These are phyloP conservation scores for Conus betulinus DNA, from an alignment of 1,140 invertebrate genomes.

Conservation along the genomic window DNA sequence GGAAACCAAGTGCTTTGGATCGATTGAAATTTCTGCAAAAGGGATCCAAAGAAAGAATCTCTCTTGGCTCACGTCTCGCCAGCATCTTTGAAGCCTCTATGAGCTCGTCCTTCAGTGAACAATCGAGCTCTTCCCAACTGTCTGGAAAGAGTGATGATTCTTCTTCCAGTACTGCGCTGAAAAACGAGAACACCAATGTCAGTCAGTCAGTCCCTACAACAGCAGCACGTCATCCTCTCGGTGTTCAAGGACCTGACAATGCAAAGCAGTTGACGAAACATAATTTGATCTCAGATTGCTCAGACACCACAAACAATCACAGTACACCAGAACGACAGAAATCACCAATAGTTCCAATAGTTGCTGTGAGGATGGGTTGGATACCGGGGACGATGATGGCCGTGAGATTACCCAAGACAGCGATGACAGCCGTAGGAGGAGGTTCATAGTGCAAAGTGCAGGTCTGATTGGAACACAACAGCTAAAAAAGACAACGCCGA, in stretches of 20 bases:
- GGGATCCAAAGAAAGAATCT: slow-evolving; percentile 11
- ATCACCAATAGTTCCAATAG: not conserved
- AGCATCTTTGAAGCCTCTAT: not conserved
- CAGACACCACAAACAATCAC: slow-evolving; percentile 23
- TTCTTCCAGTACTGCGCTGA: not conserved
- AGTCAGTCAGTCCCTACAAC: not conserved
- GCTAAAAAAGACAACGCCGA: not conserved
- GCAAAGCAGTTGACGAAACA: not conserved
- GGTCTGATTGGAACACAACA: not conserved
- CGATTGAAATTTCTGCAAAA: not conserved
- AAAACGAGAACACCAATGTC: not conserved
- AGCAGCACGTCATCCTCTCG: not conserved
- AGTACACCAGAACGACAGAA: not conserved
- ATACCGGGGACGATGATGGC: not conserved
- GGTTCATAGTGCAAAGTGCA: not conserved
- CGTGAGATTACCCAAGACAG: not conserved
- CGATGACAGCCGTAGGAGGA: not conserved
- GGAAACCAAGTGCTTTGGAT: not conserved
- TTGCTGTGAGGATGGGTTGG: not conserved
- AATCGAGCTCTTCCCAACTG: too few relatives aligned
- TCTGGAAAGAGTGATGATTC: not conserved
- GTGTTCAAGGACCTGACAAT: not conserved
- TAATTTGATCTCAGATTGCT: not conserved
- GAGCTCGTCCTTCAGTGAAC: not conserved
- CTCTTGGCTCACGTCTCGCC: not conserved